phyloP scores from a whole-genome alignment of 2,888 invertebrate genomes.

The Harpalus rufipes region DNA sequence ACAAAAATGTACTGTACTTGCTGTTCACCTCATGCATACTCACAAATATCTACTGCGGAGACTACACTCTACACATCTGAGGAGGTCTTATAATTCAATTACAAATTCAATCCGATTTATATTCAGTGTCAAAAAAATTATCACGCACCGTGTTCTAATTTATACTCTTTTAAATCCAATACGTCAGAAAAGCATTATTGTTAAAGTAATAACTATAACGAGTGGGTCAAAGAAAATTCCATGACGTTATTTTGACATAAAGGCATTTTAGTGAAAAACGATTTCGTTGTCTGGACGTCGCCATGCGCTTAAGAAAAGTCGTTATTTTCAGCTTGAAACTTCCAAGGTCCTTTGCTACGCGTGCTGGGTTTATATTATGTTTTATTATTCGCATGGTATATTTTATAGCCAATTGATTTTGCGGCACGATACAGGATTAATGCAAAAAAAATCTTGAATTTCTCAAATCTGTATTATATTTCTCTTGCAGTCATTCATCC shows the following conservation, averaged over 20 bases:
- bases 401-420: slow-evolving; percentile 37
- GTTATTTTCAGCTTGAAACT: slow-evolving; percentile 56
- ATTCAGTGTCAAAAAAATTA: background rate
- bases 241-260: slow-evolving; percentile 55
- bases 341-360: slow-evolving; percentile 37
- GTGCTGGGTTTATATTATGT: slow-evolving; percentile 58
- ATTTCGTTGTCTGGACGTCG: slow-evolving; percentile 46
- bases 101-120: background rate
- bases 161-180: slow-evolving; percentile 32
- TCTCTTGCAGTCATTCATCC: no score
- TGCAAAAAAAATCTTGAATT: background rate
- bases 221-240: slow-evolving; percentile 60
- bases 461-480: background rate
- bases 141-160: background rate
- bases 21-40: no score
- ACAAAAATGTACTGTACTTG: no score
- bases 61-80: no score
- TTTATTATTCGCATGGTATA: slow-evolving; percentile 47
- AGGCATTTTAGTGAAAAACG: slow-evolving; percentile 61
- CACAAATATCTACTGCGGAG: no score
- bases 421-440: slow-evolving; percentile 20
- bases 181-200: slow-evolving; percentile 35
- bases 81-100: no score
- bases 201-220: slow-evolving; percentile 60
- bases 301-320: slow-evolving; percentile 45